Percentiles rank a stretch among this genome's conserved stretches.
phyloP scores from a whole-genome alignment of 2,797 vertebrate species.

The Rachycentron canadum region DNA sequence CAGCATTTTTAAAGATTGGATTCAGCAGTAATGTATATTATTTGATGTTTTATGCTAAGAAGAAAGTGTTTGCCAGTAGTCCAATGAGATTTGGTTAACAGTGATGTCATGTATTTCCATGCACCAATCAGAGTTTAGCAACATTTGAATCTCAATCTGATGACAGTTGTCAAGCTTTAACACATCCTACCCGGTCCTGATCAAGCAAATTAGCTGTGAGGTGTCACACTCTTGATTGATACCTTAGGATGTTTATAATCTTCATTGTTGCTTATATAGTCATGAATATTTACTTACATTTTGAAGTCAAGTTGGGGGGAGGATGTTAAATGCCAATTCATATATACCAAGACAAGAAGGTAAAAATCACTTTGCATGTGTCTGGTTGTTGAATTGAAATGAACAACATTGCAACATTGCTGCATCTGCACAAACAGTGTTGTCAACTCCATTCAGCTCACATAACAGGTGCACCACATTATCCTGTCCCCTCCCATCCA shows the following conservation, averaged over 20 bases:
- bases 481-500: not conserved
- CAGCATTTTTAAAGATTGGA: not conserved
- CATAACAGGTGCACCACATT: slow-evolving; percentile 45
- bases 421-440: slow-evolving; percentile 14
- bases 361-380: not conserved
- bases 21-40: not conserved
- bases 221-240: not conserved
- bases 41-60: not conserved
- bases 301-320: not conserved
- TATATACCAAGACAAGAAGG: not conserved
- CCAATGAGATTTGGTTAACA: not conserved
- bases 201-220: not conserved
- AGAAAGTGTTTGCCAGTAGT: not conserved
- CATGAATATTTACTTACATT: not conserved
- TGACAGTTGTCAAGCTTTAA: not conserved
- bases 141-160: not conserved
- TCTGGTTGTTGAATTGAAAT: slow-evolving; percentile 8
- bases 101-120: not conserved
- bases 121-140: not conserved
- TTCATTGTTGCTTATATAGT: not conserved
- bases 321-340: not conserved
- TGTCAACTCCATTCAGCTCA: not conserved
- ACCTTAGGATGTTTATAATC: not conserved
- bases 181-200: not conserved
- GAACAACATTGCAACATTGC: slow-evolving; percentile 3